Conservation (phyloP, 2,888 invertebrate species). For the Eurytoma adleriae region DNA sequence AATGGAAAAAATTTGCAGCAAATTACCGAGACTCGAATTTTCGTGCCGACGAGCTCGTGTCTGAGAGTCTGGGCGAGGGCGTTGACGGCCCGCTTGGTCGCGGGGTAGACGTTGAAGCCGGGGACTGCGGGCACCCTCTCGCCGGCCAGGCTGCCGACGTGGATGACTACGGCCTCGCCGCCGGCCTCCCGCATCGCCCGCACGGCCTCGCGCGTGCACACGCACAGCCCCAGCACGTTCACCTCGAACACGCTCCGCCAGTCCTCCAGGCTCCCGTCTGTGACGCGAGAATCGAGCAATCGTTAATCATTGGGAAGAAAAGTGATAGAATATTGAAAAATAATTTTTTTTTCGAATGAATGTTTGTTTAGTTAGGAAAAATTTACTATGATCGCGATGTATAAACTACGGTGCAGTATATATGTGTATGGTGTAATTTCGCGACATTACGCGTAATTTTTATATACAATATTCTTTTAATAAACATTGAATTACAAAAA, state of each 20-base stretch:
- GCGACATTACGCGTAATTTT: no score
- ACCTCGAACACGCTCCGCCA: constrained; percentile 68
- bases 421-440: no score
- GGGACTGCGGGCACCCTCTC: constrained; percentile 77
- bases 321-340: neutral
- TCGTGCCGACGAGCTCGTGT: constrained; percentile 76
- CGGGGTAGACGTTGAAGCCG: constrained; percentile 77
- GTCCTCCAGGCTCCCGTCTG: constrained; percentile 70
- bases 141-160: constrained; percentile 79
- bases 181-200: constrained; percentile 77
- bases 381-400: no score
- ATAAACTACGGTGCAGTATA: no score
- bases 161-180: constrained; percentile 79
- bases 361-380: no score
- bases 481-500: no score
- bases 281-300: neutral
- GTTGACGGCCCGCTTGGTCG: constrained; percentile 79
- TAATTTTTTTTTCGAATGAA: no score
- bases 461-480: no score
- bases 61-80: constrained; percentile 79
- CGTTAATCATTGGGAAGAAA: neutral
- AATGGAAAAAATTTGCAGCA: no score
- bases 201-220: constrained; percentile 65
- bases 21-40: constrained; percentile 63
- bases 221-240: constrained; percentile 67